Evolutionary conservation across 1,140 invertebrate species (phyloP).

Genomic region (Drosophila ironensis): DNA sequence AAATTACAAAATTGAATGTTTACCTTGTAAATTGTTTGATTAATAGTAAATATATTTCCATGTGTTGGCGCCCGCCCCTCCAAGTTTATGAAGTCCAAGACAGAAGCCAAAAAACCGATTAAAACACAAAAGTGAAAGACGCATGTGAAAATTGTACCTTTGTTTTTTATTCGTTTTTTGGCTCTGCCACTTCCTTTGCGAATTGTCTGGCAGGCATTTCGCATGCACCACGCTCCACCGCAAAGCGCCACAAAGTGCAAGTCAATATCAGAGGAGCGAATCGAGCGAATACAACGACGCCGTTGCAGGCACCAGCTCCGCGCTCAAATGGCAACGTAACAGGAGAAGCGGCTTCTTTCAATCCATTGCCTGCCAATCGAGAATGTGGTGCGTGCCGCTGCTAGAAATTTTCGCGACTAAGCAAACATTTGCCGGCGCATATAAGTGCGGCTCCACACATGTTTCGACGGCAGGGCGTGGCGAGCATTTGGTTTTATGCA

Average conservation of each 20-base stretch:
- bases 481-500: conserved; percentile 62
- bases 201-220: conserved; percentile 55
- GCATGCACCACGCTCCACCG: conserved; percentile 39
- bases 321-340: conserved; percentile 2
- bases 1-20: too few species aligned
- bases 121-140: conserved; percentile 29
- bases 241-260: conserved; percentile 66
- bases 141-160: conserved; percentile 50
- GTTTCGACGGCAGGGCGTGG: conserved; percentile 9
- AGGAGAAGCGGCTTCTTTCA: conserved; percentile 26
- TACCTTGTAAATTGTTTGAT: not conserved
- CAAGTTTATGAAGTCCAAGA: not conserved
- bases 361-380: conserved; percentile 52
- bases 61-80: too few species aligned
- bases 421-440: conserved; percentile 40
- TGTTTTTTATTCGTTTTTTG: not conserved
- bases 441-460: conserved; percentile 12
- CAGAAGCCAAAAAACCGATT: not conserved
- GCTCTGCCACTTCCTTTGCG: conserved; percentile 1
- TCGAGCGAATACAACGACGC: not conserved
- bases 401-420: conserved; percentile 36
- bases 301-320: conserved; percentile 9
- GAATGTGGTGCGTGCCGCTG: conserved; percentile 33
- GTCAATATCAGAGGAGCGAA: conserved; percentile 48
- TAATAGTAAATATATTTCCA: too few species aligned